Evolutionary conservation across 2,888 invertebrate species (phyloP), one percentile per base, ranked within the genome.

Genomic region (Dryomyza anilis): DNA sequence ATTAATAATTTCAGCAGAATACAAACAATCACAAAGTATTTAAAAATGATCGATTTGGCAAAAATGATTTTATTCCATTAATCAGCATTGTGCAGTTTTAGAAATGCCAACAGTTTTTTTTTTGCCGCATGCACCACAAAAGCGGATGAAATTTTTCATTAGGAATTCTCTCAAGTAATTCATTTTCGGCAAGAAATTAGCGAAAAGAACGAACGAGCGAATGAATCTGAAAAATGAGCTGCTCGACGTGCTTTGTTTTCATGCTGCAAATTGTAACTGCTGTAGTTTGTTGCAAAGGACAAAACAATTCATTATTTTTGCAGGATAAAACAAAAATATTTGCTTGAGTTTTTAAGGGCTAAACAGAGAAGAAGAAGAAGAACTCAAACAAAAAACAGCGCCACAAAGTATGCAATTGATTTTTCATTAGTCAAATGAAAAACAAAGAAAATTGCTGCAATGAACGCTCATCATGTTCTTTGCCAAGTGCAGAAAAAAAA

Each of bases 401-500:
- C 64, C 63, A 66, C 68, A 69, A 69, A 68, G 60, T 64, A 66
- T 66, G 63, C 71, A 68, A 71, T 70, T 67, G 70, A 68, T 68
- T 68, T 68, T 70, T 70, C 68, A 70, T 67, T 68, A 68, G 48
- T 16, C 36, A 21, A 46, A 39, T 48, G 59, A 50, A 27, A 21
- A 56, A 14, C 36, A 23, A 19, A 59, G 12, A 21, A 48, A 48
- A 48, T 23, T 16, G 29, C 39, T 39, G 39, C 39, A 39, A n/a
- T n/a, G 39, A 39, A 12, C 39, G 7, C n/a, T n/a, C n/a, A n/a
- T n/a, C n/a, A n/a, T n/a, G n/a, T n/a, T n/a, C n/a, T n/a, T n/a
- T n/a, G n/a, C n/a, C n/a, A n/a, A n/a, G n/a, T n/a, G n/a, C n/a
- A n/a, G n/a, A 50, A n/a, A 10, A 25, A 25, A 50, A 21, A 23